Conservation (phyloP, 2,888 invertebrate species). For the Saturnia japonica region DNA sequence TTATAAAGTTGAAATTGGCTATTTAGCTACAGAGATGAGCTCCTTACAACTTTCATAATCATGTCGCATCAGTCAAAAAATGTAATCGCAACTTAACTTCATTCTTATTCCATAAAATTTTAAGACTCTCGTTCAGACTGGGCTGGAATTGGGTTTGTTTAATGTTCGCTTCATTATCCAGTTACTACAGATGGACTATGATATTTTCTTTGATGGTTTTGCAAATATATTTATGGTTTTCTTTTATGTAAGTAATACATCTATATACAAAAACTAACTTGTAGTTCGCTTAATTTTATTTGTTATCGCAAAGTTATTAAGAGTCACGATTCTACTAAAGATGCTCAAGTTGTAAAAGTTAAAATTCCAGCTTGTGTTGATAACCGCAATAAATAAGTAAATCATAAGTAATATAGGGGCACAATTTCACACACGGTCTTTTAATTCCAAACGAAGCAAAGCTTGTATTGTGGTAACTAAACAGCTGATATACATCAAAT, state of each 20-base stretch:
- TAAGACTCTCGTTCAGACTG: not conserved
- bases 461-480: too few species aligned
- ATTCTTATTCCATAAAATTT: constrained; percentile 3
- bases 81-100: constrained; percentile 28
- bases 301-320: not conserved
- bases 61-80: constrained; percentile 39
- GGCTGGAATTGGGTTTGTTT: not conserved
- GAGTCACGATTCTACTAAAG: not conserved
- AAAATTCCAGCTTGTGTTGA: too few species aligned
- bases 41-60: constrained; percentile 35
- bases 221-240: not conserved
- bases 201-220: not conserved
- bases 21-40: constrained; percentile 44
- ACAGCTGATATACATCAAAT: too few species aligned
- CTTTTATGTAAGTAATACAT: not conserved
- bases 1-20: constrained; percentile 55
- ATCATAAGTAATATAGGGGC: too few species aligned
- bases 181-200: not conserved
- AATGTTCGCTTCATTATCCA: not conserved
- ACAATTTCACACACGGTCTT: too few species aligned
- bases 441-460: too few species aligned
- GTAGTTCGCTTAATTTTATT: not conserved
- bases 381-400: too few species aligned
- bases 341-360: not conserved
- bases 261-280: not conserved